Evolutionary conservation across 2,113 vertebrate genomes (phyloP).

Genomic region (Clarias gariepinus): DNA sequence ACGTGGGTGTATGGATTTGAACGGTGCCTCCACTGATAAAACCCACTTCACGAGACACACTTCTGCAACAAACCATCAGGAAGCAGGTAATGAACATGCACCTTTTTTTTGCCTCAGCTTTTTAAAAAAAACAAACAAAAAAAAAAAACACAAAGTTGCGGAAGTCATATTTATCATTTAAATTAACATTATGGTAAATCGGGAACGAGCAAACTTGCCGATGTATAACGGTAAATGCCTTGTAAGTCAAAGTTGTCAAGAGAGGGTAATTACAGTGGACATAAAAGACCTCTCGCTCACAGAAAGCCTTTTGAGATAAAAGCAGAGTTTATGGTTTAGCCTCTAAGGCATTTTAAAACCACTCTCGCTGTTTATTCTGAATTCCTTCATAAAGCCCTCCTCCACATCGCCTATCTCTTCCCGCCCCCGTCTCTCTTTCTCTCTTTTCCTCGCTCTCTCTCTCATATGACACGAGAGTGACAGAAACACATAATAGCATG

Average conservation of each 20-base stretch:
- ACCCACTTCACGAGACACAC: conserved; percentile 61
- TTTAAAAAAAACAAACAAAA: no score
- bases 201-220: background rate
- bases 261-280: conserved; percentile 12
- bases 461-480: conserved; percentile 51
- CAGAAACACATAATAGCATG: conserved; percentile 69
- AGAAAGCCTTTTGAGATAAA: conserved; percentile 8
- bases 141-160: conserved; percentile 41
- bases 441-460: background rate
- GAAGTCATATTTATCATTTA: conserved; percentile 61
- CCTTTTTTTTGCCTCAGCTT: background rate
- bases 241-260: conserved; percentile 5
- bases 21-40: conserved; percentile 68
- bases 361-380: conserved; percentile 34
- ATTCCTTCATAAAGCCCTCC: background rate
- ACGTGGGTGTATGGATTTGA: conserved; percentile 73
- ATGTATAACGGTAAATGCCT: conserved; percentile 6
- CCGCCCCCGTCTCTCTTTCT: background rate
- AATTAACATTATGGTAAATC: conserved; percentile 40
- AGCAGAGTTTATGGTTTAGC: conserved; percentile 22
- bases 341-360: background rate
- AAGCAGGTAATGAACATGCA: conserved; percentile 66
- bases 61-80: conserved; percentile 63
- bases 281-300: conserved; percentile 14
- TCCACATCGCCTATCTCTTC: background rate